These are phyloP conservation scores for Euura saliciscinereae DNA, from an alignment of 1,140 invertebrate genomes.

Conservation along the genomic window DNA sequence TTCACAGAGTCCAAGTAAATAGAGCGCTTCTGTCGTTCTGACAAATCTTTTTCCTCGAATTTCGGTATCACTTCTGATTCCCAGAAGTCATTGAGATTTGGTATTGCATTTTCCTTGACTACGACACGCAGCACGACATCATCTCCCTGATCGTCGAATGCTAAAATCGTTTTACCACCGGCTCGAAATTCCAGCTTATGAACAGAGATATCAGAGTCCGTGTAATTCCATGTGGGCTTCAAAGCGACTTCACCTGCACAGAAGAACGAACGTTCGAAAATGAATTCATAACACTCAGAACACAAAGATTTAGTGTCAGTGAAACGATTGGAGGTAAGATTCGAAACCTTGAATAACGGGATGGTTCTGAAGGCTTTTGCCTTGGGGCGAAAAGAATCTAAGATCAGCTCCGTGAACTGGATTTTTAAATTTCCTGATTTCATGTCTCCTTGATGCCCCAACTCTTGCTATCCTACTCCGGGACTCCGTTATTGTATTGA, in stretches of 20 bases:
- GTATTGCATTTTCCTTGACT: background rate
- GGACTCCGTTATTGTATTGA: background rate
- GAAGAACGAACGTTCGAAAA: background rate
- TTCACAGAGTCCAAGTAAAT: background rate
- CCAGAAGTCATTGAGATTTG: background rate
- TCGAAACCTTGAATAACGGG: background rate
- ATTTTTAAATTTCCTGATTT: background rate
- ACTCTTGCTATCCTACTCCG: background rate
- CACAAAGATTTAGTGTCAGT: background rate
- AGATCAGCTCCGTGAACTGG: background rate
- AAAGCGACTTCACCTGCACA: background rate
- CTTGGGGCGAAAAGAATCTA: background rate
- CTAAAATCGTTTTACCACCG: background rate
- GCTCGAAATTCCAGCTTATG: background rate
- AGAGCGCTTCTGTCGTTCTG: background rate
- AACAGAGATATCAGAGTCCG: background rate
- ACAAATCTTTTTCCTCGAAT: background rate
- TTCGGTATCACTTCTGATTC: slow-evolving; percentile 1
- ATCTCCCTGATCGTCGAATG: background rate
- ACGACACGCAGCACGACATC: slow-evolving; percentile 4
- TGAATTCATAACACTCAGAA: no score
- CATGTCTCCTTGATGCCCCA: background rate
- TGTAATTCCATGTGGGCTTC: slow-evolving; percentile 6
- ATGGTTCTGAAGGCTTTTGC: background rate
- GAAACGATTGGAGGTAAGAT: background rate